Evolutionary conservation across 2,797 vertebrate species (phyloP), one percentile per base, ranked within the genome.

Genomic region (Alfaro cultratus): DNA sequence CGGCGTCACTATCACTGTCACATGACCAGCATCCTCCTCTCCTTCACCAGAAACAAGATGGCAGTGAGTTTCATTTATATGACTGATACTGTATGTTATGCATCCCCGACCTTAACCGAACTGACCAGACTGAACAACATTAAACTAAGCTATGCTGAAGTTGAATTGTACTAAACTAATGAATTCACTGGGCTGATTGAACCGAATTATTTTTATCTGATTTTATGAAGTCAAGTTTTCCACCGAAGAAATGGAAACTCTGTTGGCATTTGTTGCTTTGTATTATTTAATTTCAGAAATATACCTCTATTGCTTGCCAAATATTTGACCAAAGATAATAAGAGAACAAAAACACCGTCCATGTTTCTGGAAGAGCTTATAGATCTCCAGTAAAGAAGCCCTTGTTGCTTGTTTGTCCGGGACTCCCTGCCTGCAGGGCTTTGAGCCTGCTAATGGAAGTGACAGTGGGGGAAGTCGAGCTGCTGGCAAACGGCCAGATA

Each of bases 401-500:
- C 78, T 60, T 80, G 88, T 90, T 77, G 29, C 73, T 84, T 87
- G 83, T 89, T 86, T 86, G 83, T 84, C 67, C 51, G 79, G 80
- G 85, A 80, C 85, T 88, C 83, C 85, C 87, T 43, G 74, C 79
- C 87, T 64, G 81, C 85, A 83, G 72, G 84, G 87, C 87, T 87
- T 76, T 83, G 86, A 75, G 85, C 80, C 80, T 57, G 82, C 82
- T 94, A 91, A 93, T 93, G 89, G 90, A 93, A 91, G 90, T 89
- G 92, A 94, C 90, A 47, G 53, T 81, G 81, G 74, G 89, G 86
- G 89, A 87, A 86, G 84, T 91, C 80, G 81, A 86, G 83, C 76
- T 82, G 81, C 88, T 92, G 92, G 83, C 87, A 81, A 71, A n/a
- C 5, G 79, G 88, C 92, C 92, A 91, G 74, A 86, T 53, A 62